phyloP scores from a whole-genome alignment of 2,888 invertebrate species.

The Seira musarum region DNA sequence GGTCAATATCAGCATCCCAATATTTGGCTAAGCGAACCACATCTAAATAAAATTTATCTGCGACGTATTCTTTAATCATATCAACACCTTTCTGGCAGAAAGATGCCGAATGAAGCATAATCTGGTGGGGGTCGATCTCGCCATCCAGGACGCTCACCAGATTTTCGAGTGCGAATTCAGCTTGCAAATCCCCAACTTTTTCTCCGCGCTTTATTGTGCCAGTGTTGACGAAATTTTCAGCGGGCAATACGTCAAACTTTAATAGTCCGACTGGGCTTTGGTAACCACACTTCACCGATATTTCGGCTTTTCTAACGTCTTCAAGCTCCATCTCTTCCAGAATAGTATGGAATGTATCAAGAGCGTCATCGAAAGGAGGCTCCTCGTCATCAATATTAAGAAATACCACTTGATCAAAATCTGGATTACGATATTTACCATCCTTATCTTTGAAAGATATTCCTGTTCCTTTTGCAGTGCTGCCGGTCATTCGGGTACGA shows the following conservation, averaged over 20 bases:
- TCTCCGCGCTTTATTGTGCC: not conserved
- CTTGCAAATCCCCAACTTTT: not conserved
- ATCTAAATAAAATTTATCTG: too few species aligned
- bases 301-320: too few species aligned
- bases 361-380: constrained; percentile 12
- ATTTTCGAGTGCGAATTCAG: not conserved
- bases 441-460: not conserved
- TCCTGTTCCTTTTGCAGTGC: constrained; percentile 20
- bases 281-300: too few species aligned
- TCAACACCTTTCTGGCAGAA: too few species aligned
- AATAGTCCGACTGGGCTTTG: too few species aligned
- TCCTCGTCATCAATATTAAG: constrained; percentile 13
- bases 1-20: too few species aligned
- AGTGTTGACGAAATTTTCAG: constrained; percentile 13
- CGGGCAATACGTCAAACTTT: constrained; percentile 16
- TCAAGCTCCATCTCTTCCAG: not conserved
- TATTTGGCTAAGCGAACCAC: too few species aligned
- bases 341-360: not conserved
- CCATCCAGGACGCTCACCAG: too few species aligned
- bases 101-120: too few species aligned
- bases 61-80: too few species aligned
- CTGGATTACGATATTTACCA: not conserved
- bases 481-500: constrained; percentile 1
- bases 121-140: too few species aligned
- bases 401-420: constrained; percentile 24